A percentile compares a stretch with the other conserved stretches of the same genome.
phyloP scores from a whole-genome alignment of 2,797 vertebrate genomes.

The Sebastes vulpes region DNA sequence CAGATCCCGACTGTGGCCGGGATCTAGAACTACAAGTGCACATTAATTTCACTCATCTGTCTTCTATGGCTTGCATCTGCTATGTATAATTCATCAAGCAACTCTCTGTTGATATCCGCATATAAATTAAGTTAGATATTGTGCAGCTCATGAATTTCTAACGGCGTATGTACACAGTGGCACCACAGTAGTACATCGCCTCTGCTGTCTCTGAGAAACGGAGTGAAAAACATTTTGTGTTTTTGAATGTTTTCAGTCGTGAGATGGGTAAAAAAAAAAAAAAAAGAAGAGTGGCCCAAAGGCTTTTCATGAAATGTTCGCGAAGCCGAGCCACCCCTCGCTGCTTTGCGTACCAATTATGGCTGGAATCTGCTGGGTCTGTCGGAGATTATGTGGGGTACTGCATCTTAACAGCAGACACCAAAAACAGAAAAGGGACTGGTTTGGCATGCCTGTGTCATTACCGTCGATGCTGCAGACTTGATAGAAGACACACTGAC shows the following conservation, averaged over 20 bases:
- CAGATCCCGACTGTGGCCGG: slow-evolving; percentile 43
- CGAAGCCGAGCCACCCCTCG: slow-evolving; percentile 17
- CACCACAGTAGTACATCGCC: slow-evolving; percentile 46
- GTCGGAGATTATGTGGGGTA: slow-evolving; percentile 22
- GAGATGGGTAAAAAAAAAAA: slow-evolving; percentile 19
- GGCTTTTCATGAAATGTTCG: slow-evolving; percentile 37
- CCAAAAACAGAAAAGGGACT: neutral
- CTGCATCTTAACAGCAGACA: slow-evolving; percentile 19
- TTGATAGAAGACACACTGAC: slow-evolving; percentile 20
- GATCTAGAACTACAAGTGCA: slow-evolving; percentile 49
- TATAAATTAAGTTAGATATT: slow-evolving; percentile 79
- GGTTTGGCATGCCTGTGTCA: slow-evolving; percentile 8
- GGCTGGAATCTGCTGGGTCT: slow-evolving; percentile 28
- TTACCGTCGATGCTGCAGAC: slow-evolving; percentile 3
- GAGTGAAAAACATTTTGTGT: slow-evolving; percentile 50
- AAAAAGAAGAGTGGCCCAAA: neutral
- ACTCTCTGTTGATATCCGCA: slow-evolving; percentile 74
- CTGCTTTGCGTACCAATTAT: slow-evolving; percentile 48
- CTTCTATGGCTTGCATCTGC: slow-evolving; percentile 72
- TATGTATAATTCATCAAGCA: slow-evolving; percentile 82
- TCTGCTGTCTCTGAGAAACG: slow-evolving; percentile 27
- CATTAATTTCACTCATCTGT: slow-evolving; percentile 77
- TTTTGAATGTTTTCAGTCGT: slow-evolving; percentile 36
- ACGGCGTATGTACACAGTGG: slow-evolving; percentile 57
- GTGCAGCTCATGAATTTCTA: slow-evolving; percentile 78